Evolutionary conservation across 2,113 vertebrate genomes (phyloP), one percentile per base, ranked within the genome.

Genomic region (Menidia beryllina): DNA sequence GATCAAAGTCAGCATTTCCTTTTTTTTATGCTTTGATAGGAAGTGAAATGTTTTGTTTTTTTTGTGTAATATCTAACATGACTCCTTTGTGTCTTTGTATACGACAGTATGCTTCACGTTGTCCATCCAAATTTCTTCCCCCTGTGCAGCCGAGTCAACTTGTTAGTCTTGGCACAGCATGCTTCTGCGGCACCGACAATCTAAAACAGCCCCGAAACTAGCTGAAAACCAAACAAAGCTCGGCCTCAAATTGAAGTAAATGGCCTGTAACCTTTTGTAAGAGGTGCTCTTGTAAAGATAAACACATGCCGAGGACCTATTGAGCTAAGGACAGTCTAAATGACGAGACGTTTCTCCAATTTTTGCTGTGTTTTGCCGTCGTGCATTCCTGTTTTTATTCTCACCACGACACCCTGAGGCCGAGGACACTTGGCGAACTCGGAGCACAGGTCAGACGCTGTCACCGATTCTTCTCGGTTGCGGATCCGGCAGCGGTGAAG

Each of bases 401-500:
- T 20, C 24, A 36, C 66, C 69, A 64, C 56, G 61, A n/a, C 13
- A 68, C 62, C 51, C 10, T 71, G 55, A 70, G 64, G 49, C 57
- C 56, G 69, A 52, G 45, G 58, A 77, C 62, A 84, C 66, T 48
- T 49, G 48, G 51, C 59, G 54, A 63, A 47, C 58, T 34, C 8
- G 1, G 63, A 73, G 64, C 2, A 57, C 15, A 30, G 84, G 81
- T 86, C 54, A 65, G 66, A 79, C 67, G 66, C 61, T 17, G 69
- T 73, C 79, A 83, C 83, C 65, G 67, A 88, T 81, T 73, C 73
- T 49, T 81, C 71, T 75, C 71, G 72, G 45, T 73, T 72, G 39
- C 55, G 69, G 59, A 50, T 64, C 56, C 55, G 10, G 56, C 69
- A 70, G 77, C 63, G 78, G 47, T 55, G 30, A 62, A 70, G 62